Conservation (phyloP, 2,797 vertebrate genomes). For the Podargus strigoides region DNA sequence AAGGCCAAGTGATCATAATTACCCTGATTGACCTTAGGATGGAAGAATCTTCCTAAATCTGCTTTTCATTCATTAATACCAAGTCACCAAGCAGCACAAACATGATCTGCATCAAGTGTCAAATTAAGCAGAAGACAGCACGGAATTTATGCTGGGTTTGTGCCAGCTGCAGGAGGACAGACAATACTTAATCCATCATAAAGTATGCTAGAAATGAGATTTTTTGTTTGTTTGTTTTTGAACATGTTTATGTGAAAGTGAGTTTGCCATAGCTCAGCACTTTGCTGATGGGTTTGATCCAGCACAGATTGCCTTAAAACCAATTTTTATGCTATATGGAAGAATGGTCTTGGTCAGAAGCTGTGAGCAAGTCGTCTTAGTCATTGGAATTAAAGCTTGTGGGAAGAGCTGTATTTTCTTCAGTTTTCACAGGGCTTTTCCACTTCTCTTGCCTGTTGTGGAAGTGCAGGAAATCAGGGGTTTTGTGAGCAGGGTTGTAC, state of each 20-base stretch:
- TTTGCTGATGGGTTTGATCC: not conserved
- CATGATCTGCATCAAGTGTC: conserved; percentile 13
- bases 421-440: not conserved
- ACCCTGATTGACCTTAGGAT: conserved; percentile 6
- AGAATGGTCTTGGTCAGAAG: not conserved
- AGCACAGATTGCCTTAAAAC: not conserved
- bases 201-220: not conserved
- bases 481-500: not conserved
- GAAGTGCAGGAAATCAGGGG: not conserved
- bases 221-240: not conserved
- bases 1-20: not conserved
- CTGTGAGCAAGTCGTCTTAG: not conserved
- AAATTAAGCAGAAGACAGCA: conserved; percentile 16
- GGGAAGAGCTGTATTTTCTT: not conserved
- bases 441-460: not conserved
- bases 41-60: conserved; percentile 28
- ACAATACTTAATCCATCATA: not conserved
- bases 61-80: conserved; percentile 32
- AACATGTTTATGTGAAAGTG: not conserved
- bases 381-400: not conserved
- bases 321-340: not conserved
- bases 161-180: not conserved
- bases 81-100: conserved; percentile 24
- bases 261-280: not conserved
- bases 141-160: conserved; percentile 14